These are phyloP conservation scores for Megamerina dolium DNA, from an alignment of 2,888 invertebrate genomes.

Conservation along the genomic window DNA sequence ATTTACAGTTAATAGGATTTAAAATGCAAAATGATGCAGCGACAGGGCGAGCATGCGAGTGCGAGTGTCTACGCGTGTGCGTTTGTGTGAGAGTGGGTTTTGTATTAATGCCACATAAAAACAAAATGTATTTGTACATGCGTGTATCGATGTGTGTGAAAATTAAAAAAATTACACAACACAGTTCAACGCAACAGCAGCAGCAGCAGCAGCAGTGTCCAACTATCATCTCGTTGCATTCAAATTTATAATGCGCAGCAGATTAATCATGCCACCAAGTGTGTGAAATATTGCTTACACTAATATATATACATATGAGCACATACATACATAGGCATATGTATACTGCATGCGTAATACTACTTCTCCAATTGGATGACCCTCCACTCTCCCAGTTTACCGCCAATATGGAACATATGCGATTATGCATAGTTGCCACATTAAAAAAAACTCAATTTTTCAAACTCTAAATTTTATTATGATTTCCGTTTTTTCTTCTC, in stretches of 20 bases:
- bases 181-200: not conserved
- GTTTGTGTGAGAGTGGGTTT: not conserved
- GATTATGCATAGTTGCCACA: constrained; percentile 9
- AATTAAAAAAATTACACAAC: constrained; percentile 1
- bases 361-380: too few relatives aligned
- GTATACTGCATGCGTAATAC: too few relatives aligned
- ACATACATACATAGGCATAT: too few relatives aligned
- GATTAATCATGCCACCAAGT: constrained; percentile 26
- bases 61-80: constrained; percentile 1
- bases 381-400: too few relatives aligned
- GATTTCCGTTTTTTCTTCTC: too few relatives aligned
- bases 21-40: constrained; percentile 13
- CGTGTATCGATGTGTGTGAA: not conserved
- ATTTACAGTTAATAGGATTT: constrained; percentile 27
- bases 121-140: not conserved
- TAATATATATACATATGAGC: not conserved
- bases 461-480: too few relatives aligned
- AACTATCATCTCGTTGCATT: too few relatives aligned
- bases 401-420: too few relatives aligned
- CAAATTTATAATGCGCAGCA: constrained; percentile 11
- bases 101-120: not conserved
- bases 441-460: too few relatives aligned
- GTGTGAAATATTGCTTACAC: constrained; percentile 26
- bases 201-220: not conserved
- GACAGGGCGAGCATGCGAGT: not conserved